phyloP scores from a whole-genome alignment of 2,888 invertebrate genomes.

The Epistrophe grossulariae region DNA sequence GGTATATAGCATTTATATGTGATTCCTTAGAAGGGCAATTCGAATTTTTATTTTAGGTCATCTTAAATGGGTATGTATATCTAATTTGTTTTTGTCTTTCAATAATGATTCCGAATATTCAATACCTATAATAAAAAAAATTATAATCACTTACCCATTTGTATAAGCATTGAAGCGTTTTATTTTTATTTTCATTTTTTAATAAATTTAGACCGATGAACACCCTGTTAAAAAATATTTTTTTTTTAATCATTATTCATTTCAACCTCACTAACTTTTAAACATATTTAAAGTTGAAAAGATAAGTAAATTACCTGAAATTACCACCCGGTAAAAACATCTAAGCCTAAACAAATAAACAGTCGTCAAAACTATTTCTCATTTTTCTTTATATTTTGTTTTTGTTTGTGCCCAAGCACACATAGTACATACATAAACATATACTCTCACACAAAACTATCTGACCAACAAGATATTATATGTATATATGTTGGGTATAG shows the following conservation, averaged over 20 bases:
- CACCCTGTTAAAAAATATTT: neutral
- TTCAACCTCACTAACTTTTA: neutral
- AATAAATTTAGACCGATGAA: no score
- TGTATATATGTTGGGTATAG: neutral
- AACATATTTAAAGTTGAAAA: constrained; percentile 31
- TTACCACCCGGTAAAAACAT: constrained; percentile 59
- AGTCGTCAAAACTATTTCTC: constrained; percentile 47
- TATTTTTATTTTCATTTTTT: no score
- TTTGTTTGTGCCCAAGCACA: neutral
- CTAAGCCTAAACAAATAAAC: constrained; percentile 57
- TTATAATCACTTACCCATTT: no score
- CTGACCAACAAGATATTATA: constrained; percentile 1
- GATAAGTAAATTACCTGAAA: constrained; percentile 63
- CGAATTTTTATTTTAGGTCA: no score
- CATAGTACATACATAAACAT: neutral
- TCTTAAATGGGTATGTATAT: no score
- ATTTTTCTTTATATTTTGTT: neutral
- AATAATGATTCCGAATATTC: no score
- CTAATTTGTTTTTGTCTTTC: no score
- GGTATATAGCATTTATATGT: no score
- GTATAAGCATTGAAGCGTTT: no score
- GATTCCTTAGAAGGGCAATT: no score
- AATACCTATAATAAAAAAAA: no score
- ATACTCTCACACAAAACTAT: constrained; percentile 1
- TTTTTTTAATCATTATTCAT: constrained; percentile 7